phyloP scores from a whole-genome alignment of 2,888 invertebrate species.

The Sinohyriopsis cumingii region DNA sequence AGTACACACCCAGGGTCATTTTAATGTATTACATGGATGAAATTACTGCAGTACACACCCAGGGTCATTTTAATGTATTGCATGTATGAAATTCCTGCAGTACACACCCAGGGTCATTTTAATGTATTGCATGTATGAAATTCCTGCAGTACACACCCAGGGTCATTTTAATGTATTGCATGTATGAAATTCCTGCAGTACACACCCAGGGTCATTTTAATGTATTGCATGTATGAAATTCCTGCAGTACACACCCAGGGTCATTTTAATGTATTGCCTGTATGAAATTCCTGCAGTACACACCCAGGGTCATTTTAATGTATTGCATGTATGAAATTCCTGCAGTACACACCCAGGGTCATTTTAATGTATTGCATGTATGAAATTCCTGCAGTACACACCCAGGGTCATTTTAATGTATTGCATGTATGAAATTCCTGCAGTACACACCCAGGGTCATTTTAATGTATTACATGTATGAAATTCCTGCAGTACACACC shows the following conservation, averaged over 20 bases:
- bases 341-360: no score
- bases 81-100: no score
- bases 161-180: background rate
- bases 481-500: no score
- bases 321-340: background rate
- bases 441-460: background rate
- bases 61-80: no score
- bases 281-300: background rate
- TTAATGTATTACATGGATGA: background rate
- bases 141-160: background rate
- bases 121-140: background rate
- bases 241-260: no score
- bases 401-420: no score
- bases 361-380: no score
- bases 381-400: no score
- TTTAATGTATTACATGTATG: background rate
- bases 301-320: background rate
- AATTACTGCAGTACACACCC: slow-evolving; percentile 22
- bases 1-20: background rate
- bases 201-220: no score
- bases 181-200: background rate
- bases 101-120: no score
- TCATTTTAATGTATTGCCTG: no score
- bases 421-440: background rate
- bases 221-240: no score